phyloP scores from a whole-genome alignment of 2,113 vertebrate species.

The Cheilinus undulatus region DNA sequence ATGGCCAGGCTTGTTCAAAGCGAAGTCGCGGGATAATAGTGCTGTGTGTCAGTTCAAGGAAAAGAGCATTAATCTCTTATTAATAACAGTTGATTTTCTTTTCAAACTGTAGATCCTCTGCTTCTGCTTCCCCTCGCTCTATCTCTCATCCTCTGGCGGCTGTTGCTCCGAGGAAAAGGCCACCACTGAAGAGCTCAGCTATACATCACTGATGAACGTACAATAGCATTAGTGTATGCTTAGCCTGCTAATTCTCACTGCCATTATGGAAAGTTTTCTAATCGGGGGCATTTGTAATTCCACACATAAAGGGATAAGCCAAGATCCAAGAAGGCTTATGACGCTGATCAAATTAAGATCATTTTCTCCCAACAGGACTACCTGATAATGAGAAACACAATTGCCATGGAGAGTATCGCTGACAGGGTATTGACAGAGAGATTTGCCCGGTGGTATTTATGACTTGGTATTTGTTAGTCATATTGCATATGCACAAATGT shows the following conservation, averaged over 20 bases:
- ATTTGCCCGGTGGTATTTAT: constrained; percentile 52
- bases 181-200: constrained; percentile 68
- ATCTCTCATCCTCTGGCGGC: constrained; percentile 44
- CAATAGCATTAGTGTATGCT: constrained; percentile 77
- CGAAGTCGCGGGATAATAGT: constrained; percentile 65
- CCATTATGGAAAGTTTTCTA: constrained; percentile 76
- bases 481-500: constrained; percentile 43
- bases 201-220: constrained; percentile 81
- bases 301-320: constrained; percentile 69
- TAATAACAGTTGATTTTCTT: constrained; percentile 78
- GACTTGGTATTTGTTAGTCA: constrained; percentile 46
- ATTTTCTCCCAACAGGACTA: constrained; percentile 68
- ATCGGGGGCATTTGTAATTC: constrained; percentile 72
- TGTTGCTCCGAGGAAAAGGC: constrained; percentile 59
- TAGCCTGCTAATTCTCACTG: constrained; percentile 73
- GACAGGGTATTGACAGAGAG: constrained; percentile 69
- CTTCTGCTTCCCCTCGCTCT: constrained; percentile 12
- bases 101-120: constrained; percentile 60
- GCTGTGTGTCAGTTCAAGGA: constrained; percentile 52
- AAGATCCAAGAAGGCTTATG: constrained; percentile 66
- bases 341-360: constrained; percentile 73
- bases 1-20: constrained; percentile 67
- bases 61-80: constrained; percentile 79
- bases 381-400: constrained; percentile 71
- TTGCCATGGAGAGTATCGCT: constrained; percentile 48